Evolutionary conservation across 2,888 invertebrate genomes (phyloP).

Genomic region (Agrypnus murinus): DNA sequence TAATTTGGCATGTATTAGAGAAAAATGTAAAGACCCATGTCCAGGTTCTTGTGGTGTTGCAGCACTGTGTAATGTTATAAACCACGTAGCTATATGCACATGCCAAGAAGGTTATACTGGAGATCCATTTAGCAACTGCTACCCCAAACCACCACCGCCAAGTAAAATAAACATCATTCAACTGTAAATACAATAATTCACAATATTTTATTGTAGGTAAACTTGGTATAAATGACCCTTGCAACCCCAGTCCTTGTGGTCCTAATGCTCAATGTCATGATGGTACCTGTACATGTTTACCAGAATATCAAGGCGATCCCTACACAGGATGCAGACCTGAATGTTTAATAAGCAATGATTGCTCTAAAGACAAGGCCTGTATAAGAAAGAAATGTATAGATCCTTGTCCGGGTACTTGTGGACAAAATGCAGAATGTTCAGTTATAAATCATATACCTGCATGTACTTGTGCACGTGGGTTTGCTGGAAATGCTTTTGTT

Average conservation of each 20-base stretch:
- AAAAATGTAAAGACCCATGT: slow-evolving; percentile 79
- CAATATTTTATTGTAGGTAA: slow-evolving; percentile 57
- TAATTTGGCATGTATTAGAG: slow-evolving; percentile 78
- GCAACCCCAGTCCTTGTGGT: slow-evolving; percentile 78
- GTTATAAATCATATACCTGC: slow-evolving; percentile 85
- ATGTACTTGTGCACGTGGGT: slow-evolving; percentile 84
- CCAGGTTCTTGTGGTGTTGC: slow-evolving; percentile 78
- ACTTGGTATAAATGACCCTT: slow-evolving; percentile 70
- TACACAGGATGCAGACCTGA: slow-evolving; percentile 88
- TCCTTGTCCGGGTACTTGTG: slow-evolving; percentile 86
- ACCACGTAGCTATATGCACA: slow-evolving; percentile 78
- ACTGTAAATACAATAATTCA: not conserved
- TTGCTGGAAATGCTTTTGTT: slow-evolving; percentile 82
- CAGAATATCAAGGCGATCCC: slow-evolving; percentile 88
- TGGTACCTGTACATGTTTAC: slow-evolving; percentile 85
- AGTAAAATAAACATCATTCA: slow-evolving; percentile 60
- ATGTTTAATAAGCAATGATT: slow-evolving; percentile 87
- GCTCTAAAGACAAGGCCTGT: slow-evolving; percentile 83
- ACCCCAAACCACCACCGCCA: slow-evolving; percentile 70
- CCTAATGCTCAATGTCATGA: slow-evolving; percentile 76
- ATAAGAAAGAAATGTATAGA: slow-evolving; percentile 84
- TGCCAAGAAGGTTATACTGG: slow-evolving; percentile 78
- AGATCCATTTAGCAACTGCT: slow-evolving; percentile 87
- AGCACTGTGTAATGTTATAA: slow-evolving; percentile 79
- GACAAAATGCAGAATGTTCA: slow-evolving; percentile 84